A percentile compares a stretch with the other conserved stretches of the same genome.
These are phyloP conservation scores for Zoanthus gigantus DNA, from an alignment of 92 coral and sea anemone genomes.

Conservation along the genomic window DNA sequence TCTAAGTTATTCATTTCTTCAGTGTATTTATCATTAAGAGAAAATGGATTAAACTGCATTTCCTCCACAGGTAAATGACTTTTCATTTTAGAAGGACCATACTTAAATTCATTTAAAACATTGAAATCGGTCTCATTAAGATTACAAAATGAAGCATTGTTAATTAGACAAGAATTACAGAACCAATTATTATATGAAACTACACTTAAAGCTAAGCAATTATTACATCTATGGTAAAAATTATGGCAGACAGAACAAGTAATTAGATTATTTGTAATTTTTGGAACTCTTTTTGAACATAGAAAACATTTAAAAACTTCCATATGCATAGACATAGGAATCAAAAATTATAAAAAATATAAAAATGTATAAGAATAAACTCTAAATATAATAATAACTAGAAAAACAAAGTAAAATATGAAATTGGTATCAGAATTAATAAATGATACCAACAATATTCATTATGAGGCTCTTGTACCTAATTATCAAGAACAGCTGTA, in stretches of 20 bases:
- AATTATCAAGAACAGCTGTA: neutral
- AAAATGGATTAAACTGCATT: constrained; percentile 18
- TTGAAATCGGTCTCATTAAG: neutral
- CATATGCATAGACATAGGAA: neutral
- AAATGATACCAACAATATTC: constrained; percentile 15
- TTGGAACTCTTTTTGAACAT: neutral
- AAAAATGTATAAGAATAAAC: constrained; percentile 6
- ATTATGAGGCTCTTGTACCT: neutral
- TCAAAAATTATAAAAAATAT: neutral
- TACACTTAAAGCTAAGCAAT: constrained; percentile 1
- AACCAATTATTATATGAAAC: constrained; percentile 19
- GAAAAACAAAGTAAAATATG: neutral
- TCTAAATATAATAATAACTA: neutral
- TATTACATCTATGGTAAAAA: constrained; percentile 5
- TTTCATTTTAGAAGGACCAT: constrained; percentile 36
- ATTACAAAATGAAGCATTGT: constrained; percentile 20
- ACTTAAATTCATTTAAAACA: constrained; percentile 36
- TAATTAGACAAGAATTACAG: constrained; percentile 30
- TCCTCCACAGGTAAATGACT: constrained; percentile 20
- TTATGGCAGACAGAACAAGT: constrained; percentile 28
- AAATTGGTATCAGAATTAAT: constrained; percentile 1
- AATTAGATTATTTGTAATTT: constrained; percentile 3
- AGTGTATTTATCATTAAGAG: constrained; percentile 22
- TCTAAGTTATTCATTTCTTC: constrained; percentile 21
- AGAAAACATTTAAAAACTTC: neutral